phyloP scores from a whole-genome alignment of 1,140 invertebrate species.

The Orchesella cincta region DNA sequence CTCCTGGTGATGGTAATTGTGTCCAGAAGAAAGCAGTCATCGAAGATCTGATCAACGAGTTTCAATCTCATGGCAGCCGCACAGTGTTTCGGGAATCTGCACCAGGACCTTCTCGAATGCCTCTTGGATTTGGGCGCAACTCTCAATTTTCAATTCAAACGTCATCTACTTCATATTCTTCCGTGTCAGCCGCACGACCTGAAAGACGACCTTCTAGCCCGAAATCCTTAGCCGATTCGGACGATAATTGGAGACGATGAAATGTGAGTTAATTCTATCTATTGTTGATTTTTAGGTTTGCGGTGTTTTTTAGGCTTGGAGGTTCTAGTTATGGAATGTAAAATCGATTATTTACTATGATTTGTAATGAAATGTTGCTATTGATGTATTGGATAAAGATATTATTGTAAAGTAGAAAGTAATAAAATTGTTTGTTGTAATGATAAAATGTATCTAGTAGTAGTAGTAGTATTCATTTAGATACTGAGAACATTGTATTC shows the following conservation, averaged over 20 bases:
- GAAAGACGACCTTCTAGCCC: neutral
- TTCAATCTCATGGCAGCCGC: neutral
- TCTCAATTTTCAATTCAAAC: neutral
- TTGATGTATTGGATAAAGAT: neutral
- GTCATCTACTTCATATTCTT: no score
- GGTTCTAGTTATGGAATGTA: no score
- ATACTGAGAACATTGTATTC: no score
- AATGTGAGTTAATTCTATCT: neutral
- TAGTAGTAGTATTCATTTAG: no score
- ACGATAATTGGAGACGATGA: neutral
- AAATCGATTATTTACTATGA: no score
- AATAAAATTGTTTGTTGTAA: neutral
- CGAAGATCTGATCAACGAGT: neutral
- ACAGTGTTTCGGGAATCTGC: neutral
- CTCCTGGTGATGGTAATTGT: no score
- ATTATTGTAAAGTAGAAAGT: neutral
- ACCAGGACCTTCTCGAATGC: neutral
- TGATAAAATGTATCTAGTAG: no score
- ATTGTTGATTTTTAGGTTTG: neutral
- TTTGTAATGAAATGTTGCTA: neutral
- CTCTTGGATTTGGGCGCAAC: neutral
- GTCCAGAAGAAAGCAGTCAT: no score
- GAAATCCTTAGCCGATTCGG: neutral
- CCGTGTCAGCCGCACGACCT: neutral
- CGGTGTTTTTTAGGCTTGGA: no score